phyloP scores from a whole-genome alignment of 2,888 invertebrate species.

The Athalia cordata region DNA sequence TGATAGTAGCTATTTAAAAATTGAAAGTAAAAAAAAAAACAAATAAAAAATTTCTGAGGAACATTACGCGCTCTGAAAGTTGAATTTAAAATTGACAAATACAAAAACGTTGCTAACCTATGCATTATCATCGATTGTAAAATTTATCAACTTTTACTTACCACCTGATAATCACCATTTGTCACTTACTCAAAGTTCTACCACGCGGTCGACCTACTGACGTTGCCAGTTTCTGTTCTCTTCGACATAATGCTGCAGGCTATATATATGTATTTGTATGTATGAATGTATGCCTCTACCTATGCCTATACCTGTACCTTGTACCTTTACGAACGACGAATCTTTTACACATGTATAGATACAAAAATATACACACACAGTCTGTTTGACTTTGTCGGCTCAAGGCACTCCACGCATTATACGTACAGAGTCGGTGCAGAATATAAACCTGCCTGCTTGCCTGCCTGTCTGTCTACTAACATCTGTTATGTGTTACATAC shows the following conservation, averaged over 20 bases:
- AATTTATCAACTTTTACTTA: slow-evolving; percentile 37
- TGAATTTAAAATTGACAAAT: slow-evolving; percentile 5
- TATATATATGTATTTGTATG: neutral
- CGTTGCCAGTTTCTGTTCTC: slow-evolving; percentile 39
- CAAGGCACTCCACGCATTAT: too few relatives aligned
- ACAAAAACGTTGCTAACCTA: slow-evolving; percentile 7
- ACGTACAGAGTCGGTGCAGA: too few relatives aligned
- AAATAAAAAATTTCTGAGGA: neutral
- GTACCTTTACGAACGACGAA: neutral
- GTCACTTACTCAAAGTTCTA: slow-evolving; percentile 27
- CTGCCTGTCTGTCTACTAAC: too few relatives aligned
- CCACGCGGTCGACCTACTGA: slow-evolving; percentile 40
- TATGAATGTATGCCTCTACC: neutral
- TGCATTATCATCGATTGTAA: slow-evolving; percentile 29
- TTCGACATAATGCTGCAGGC: slow-evolving; percentile 19
- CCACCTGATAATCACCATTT: too few relatives aligned
- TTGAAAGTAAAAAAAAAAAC: neutral
- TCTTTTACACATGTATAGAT: neutral
- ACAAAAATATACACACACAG: neutral
- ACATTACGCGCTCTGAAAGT: slow-evolving; percentile 5
- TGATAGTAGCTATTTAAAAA: neutral
- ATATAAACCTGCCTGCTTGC: too few relatives aligned
- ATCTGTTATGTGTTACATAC: too few relatives aligned
- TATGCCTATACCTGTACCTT: slow-evolving; percentile 2
- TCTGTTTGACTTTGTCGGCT: neutral